Conservation (phyloP, 2,888 invertebrate species). For the Cyaniris semiargus region DNA sequence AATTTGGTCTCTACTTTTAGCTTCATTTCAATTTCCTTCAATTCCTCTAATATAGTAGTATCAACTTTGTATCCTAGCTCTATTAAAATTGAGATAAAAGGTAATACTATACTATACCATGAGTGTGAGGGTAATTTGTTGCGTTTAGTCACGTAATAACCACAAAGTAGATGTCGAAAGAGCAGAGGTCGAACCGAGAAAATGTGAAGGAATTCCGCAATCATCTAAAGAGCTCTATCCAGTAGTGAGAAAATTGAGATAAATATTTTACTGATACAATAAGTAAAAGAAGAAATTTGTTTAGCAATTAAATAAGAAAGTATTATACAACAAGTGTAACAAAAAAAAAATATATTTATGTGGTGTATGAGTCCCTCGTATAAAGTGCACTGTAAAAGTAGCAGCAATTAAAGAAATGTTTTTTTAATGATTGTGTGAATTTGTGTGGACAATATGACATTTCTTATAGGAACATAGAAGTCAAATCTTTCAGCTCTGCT, state of each 20-base stretch:
- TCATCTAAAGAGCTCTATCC: background rate
- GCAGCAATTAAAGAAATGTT: no score
- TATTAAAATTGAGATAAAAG: background rate
- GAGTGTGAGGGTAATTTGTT: background rate
- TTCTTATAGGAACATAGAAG: background rate
- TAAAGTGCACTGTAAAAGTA: no score
- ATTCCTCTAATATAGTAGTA: background rate
- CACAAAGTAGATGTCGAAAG: conserved; percentile 14
- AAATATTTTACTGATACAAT: background rate
- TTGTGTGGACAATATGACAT: no score
- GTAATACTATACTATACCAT: background rate
- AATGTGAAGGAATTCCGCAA: conserved; percentile 10
- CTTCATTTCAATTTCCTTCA: background rate
- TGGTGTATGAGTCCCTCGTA: no score
- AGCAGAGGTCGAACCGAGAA: background rate
- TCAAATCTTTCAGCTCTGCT: background rate
- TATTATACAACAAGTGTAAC: no score
- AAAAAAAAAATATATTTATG: no score
- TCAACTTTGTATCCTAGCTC: background rate
- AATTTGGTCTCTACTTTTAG: background rate
- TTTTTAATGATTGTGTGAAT: no score
- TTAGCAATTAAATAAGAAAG: background rate
- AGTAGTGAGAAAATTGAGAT: background rate
- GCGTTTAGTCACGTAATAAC: conserved; percentile 20
- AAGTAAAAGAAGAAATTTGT: background rate